These are phyloP conservation scores for Ptilorrhoa leucosticta DNA, from an alignment of 2,113 vertebrate species.

Conservation along the genomic window DNA sequence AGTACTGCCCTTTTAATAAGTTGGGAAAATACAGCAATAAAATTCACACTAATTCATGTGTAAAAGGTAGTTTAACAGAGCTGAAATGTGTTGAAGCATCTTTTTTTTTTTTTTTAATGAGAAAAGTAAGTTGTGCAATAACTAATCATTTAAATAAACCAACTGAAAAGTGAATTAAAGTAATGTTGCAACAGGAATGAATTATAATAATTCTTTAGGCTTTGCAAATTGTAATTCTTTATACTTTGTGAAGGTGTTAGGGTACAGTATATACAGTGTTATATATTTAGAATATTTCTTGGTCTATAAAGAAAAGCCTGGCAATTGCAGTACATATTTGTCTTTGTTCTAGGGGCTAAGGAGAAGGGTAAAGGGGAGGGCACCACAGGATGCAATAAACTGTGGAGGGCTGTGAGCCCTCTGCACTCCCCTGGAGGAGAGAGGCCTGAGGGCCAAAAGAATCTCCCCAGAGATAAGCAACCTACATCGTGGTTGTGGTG, in stretches of 20 bases:
- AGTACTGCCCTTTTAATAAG: constrained; percentile 70
- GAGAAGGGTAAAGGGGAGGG: not conserved
- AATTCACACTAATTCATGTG: constrained; percentile 58
- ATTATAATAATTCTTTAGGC: not conserved
- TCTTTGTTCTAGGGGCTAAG: not conserved
- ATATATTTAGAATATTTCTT: constrained; percentile 33
- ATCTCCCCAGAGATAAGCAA: too few species aligned
- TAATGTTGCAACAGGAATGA: not conserved
- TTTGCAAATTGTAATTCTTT: constrained; percentile 13
- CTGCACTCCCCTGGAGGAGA: too few species aligned
- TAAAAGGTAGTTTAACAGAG: constrained; percentile 37
- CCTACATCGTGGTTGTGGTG: too few species aligned
- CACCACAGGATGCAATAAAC: not conserved
- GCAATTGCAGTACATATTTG: not conserved
- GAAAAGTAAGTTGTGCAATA: not conserved
- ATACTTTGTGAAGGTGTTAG: not conserved
- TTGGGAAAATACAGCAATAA: constrained; percentile 61
- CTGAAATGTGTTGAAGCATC: not conserved
- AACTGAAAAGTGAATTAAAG: constrained; percentile 12
- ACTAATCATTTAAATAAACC: constrained; percentile 36
- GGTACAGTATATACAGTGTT: not conserved
- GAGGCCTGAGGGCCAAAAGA: too few species aligned
- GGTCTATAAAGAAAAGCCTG: not conserved
- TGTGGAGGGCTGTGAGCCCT: too few species aligned
- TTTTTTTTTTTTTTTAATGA: not conserved